Conservation (phyloP, 2,888 invertebrate genomes). For the Drosophila paramelanica region DNA sequence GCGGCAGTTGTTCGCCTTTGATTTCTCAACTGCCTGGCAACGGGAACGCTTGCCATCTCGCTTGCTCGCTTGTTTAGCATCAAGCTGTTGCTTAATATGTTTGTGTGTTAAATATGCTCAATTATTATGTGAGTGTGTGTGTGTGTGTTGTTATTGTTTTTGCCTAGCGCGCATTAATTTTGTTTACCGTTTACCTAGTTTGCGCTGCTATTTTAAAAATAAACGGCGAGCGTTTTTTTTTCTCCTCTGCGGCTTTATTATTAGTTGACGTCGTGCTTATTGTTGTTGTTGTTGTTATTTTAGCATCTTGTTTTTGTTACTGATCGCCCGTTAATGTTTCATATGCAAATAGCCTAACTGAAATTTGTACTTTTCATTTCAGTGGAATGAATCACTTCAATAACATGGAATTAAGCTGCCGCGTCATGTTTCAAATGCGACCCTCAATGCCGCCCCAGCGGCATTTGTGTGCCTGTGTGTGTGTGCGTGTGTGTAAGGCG, state of each 20-base stretch:
- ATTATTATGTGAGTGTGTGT: constrained; percentile 29
- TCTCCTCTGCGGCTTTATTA: constrained; percentile 29
- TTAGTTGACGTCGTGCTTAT: constrained; percentile 26
- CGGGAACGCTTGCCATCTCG: constrained; percentile 40
- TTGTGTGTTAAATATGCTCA: constrained; percentile 60
- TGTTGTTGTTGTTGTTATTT: constrained; percentile 18
- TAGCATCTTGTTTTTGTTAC: constrained; percentile 15
- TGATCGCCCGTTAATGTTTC: constrained; percentile 33
- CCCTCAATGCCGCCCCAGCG: constrained; percentile 45
- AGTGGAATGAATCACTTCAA: constrained; percentile 59
- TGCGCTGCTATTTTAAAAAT: constrained; percentile 39
- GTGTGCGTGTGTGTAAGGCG: constrained; percentile 43
- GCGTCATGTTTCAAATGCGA: constrained; percentile 60
- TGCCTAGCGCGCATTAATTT: constrained; percentile 43
- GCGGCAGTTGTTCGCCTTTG: constrained; percentile 39
- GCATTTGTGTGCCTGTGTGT: not conserved
- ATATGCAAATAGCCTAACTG: constrained; percentile 55
- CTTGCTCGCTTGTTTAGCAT: constrained; percentile 21
- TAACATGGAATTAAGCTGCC: constrained; percentile 68
- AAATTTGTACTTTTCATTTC: constrained; percentile 58
- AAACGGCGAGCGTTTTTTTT: constrained; percentile 26
- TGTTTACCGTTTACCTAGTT: constrained; percentile 70
- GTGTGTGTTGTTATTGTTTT: constrained; percentile 44
- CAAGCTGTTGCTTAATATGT: constrained; percentile 42
- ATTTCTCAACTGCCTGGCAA: constrained; percentile 47